phyloP scores from a whole-genome alignment of 2,113 vertebrate genomes.

The Engystomops pustulosus region DNA sequence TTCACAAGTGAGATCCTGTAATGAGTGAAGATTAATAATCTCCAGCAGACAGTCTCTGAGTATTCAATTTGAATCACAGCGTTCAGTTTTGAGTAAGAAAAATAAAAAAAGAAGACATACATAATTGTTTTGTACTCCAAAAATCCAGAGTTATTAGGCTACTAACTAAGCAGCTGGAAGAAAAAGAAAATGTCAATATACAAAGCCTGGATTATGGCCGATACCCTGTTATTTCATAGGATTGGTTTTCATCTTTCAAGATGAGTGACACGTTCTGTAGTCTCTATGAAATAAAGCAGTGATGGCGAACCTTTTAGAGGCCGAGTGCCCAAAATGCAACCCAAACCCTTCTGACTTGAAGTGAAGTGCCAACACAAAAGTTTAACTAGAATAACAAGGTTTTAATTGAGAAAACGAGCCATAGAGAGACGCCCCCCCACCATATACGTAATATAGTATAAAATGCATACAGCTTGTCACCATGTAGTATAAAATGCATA shows the following conservation, averaged over 20 bases:
- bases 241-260: conserved; percentile 63
- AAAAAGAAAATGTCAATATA: conserved; percentile 64
- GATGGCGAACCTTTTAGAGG: too few relatives aligned
- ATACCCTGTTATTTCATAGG: conserved; percentile 64
- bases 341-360: too few relatives aligned
- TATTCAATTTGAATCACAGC: conserved; percentile 54
- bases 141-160: conserved; percentile 65
- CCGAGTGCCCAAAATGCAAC: too few relatives aligned
- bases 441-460: too few relatives aligned
- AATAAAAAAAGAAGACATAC: conserved; percentile 62
- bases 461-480: too few relatives aligned
- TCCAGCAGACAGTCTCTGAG: conserved; percentile 62
- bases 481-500: too few relatives aligned
- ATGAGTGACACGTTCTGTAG: conserved; percentile 6
- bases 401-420: too few relatives aligned
- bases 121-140: conserved; percentile 65
- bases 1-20: conserved; percentile 63
- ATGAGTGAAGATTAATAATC: conserved; percentile 58
- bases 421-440: too few relatives aligned
- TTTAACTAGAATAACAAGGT: too few relatives aligned
- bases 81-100: conserved; percentile 67
- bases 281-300: neutral
- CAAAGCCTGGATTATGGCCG: conserved; percentile 63
- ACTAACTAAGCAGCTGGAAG: conserved; percentile 61
- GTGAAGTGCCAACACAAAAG: too few relatives aligned